phyloP scores from a whole-genome alignment of 2,113 vertebrate species.

The Ardeotis arabs region DNA sequence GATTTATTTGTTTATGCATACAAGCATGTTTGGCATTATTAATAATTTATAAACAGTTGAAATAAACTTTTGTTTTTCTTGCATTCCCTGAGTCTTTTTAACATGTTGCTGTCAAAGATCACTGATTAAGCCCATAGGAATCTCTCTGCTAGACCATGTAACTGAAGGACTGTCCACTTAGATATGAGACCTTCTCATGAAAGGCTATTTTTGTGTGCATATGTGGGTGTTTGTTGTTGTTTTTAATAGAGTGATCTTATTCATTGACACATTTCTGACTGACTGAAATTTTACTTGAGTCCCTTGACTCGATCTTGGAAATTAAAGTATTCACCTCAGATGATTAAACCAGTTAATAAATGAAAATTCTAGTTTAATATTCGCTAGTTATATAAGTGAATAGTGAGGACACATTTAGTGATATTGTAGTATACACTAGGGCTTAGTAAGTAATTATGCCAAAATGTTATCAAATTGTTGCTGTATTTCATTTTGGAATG shows the following conservation, averaged over 20 bases:
- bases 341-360: not conserved
- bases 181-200: not conserved
- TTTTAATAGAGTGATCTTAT: not conserved
- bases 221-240: not conserved
- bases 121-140: not conserved
- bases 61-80: not conserved
- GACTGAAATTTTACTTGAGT: not conserved
- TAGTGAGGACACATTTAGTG: not conserved
- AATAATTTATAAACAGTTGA: not conserved
- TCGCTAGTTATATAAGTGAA: not conserved
- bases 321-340: not conserved
- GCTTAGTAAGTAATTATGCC: not conserved
- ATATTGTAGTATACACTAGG: not conserved
- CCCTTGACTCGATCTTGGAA: not conserved
- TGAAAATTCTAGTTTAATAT: not conserved
- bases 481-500: not conserved
- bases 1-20: not conserved
- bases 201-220: not conserved
- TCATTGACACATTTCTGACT: not conserved
- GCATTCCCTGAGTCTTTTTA: not conserved
- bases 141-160: not conserved
- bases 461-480: not conserved
- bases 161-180: not conserved
- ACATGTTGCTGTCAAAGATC: not conserved
- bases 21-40: not conserved